A percentile compares a stretch with the other conserved stretches of the same genome.
Evolutionary conservation across 2,888 invertebrate genomes (phyloP).

Genomic region (Microctonus brassicae): DNA sequence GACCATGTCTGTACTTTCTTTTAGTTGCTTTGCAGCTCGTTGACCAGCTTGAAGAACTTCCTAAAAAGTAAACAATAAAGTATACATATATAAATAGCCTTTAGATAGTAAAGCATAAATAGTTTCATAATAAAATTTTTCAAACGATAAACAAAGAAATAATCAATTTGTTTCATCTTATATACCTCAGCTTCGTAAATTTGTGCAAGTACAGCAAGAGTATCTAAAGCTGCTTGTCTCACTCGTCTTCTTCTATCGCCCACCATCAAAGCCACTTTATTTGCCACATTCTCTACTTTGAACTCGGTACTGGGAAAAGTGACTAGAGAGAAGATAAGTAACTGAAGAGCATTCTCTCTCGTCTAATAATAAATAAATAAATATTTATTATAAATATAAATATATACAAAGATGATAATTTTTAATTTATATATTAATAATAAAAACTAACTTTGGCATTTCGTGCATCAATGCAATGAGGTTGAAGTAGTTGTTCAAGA

Average conservation of each 20-base stretch:
- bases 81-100: neutral
- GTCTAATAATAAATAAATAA: conserved; percentile 68
- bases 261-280: conserved; percentile 60
- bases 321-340: conserved; percentile 82
- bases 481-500: conserved; percentile 71
- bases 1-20: conserved; percentile 73
- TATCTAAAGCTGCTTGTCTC: conserved; percentile 83
- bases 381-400: conserved; percentile 14
- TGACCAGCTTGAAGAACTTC: conserved; percentile 76
- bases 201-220: conserved; percentile 83
- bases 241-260: conserved; percentile 80
- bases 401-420: neutral
- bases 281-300: conserved; percentile 59
- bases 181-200: conserved; percentile 69
- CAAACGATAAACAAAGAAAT: conserved; percentile 10
- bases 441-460: conserved; percentile 60
- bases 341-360: conserved; percentile 82
- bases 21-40: conserved; percentile 72
- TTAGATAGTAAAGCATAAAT: neutral
- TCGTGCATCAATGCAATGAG: conserved; percentile 64
- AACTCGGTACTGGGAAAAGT: conserved; percentile 83
- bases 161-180: neutral
- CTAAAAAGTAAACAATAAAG: conserved; percentile 42
- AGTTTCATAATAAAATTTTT: neutral
- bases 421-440: neutral